Conservation (phyloP, 1,140 invertebrate species). For the Anastatus disparis region DNA sequence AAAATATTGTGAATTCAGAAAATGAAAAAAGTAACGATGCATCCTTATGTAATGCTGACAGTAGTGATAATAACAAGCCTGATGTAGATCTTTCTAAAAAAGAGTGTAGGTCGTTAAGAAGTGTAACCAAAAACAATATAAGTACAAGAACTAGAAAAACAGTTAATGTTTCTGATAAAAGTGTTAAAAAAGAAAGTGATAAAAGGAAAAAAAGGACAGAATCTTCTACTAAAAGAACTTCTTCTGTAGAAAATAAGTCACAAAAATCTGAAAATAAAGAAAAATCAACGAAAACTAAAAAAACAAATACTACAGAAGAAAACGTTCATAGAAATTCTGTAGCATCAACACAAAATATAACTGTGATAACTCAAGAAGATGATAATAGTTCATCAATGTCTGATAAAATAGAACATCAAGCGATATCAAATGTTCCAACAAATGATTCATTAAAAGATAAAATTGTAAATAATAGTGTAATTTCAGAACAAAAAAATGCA, state of each 20-base stretch:
- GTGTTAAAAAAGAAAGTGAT: conserved; percentile 27
- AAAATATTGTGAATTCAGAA: conserved; percentile 15
- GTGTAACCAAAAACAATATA: conserved; percentile 17
- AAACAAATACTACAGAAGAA: conserved; percentile 40
- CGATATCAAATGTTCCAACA: conserved; percentile 35
- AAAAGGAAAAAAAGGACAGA: conserved; percentile 23
- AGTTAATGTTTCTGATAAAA: neutral
- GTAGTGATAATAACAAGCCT: conserved; percentile 25
- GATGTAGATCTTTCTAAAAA: conserved; percentile 38
- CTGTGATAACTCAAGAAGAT: conserved; percentile 47
- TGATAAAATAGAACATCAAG: conserved; percentile 51
- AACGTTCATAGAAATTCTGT: conserved; percentile 37
- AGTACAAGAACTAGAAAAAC: conserved; percentile 20
- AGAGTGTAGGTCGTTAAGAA: conserved; percentile 41
- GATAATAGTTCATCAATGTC: conserved; percentile 51
- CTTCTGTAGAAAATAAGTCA: conserved; percentile 34
- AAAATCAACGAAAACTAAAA: conserved; percentile 47
- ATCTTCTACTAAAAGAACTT: neutral
- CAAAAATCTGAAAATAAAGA: conserved; percentile 29
- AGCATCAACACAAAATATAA: conserved; percentile 39
- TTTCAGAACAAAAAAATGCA: conserved; percentile 11
- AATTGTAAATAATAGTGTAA: conserved; percentile 30
- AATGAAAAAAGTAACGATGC: conserved; percentile 23
- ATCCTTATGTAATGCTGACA: conserved; percentile 16
- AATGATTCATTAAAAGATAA: conserved; percentile 32